phyloP scores from a whole-genome alignment of 2,888 invertebrate genomes.

The Luperina nickerlii region DNA sequence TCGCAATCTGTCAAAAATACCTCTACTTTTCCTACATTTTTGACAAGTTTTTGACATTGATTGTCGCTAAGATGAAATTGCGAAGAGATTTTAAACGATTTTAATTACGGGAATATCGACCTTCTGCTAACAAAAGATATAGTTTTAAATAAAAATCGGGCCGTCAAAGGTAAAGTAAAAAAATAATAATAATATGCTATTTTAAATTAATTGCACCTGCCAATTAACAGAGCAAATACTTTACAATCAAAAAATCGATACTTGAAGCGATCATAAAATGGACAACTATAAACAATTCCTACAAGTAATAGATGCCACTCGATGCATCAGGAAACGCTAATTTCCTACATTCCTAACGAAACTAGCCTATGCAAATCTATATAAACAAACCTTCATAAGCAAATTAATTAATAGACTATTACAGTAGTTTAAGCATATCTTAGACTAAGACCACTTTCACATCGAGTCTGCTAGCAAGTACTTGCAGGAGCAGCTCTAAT shows the following conservation, averaged over 20 bases:
- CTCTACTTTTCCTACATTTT: neutral
- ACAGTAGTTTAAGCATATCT: constrained; percentile 16
- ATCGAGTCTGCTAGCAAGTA: constrained; percentile 13
- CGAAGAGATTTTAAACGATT: neutral
- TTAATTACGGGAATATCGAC: neutral
- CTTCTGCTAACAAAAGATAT: neutral
- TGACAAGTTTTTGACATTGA: neutral
- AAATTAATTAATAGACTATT: constrained; percentile 24
- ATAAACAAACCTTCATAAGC: neutral
- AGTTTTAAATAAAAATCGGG: neutral
- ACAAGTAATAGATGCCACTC: neutral
- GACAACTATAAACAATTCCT: neutral
- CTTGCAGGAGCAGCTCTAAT: constrained; percentile 34
- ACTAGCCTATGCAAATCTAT: neutral
- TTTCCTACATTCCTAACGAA: neutral
- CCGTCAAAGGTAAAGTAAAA: neutral
- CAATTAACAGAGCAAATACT: neutral
- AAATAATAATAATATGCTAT: too few species aligned
- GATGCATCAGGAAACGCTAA: constrained; percentile 1
- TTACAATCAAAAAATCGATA: neutral
- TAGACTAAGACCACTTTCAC: constrained; percentile 58
- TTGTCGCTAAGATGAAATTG: neutral
- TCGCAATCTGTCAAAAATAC: neutral
- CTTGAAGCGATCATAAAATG: neutral
- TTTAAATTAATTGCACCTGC: neutral